Conservation (phyloP, 2,888 invertebrate genomes). For the Coenonympha glycerion region DNA sequence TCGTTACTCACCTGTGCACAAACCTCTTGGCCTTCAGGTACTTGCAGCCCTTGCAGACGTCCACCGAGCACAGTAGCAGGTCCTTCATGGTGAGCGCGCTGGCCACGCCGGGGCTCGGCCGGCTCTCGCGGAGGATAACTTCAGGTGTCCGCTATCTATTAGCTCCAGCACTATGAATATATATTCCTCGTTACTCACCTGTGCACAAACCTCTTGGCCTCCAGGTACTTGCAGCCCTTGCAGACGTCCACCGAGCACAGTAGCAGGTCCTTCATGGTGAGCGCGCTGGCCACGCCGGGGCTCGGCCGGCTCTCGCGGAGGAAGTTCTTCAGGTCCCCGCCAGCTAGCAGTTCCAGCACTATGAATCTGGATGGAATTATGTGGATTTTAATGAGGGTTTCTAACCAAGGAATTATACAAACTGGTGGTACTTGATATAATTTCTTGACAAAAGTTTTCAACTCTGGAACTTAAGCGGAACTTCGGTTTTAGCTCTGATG, state of each 20-base stretch:
- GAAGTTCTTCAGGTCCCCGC: slow-evolving; percentile 96
- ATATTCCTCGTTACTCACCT: slow-evolving; percentile 59
- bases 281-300: slow-evolving; percentile 81
- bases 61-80: slow-evolving; percentile 88
- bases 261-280: slow-evolving; percentile 91
- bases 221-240: slow-evolving; percentile 96
- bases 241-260: slow-evolving; percentile 93
- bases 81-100: slow-evolving; percentile 90
- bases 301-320: slow-evolving; percentile 93
- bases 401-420: no score
- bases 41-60: slow-evolving; percentile 95
- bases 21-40: slow-evolving; percentile 97
- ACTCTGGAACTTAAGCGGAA: no score
- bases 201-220: slow-evolving; percentile 96
- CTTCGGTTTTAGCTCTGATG: no score
- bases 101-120: slow-evolving; percentile 86
- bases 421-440: no score
- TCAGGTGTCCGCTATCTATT: slow-evolving; percentile 95
- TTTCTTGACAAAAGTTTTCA: no score
- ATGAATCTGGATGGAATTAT: slow-evolving; percentile 79
- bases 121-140: slow-evolving; percentile 93
- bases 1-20: slow-evolving; percentile 83
- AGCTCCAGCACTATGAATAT: slow-evolving; percentile 96
- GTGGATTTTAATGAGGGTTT: background rate
- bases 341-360: slow-evolving; percentile 93